Base-by-base conservation (phyloP, 2,888 invertebrate species). In the Sepioteuthis lessoniana region DNA sequence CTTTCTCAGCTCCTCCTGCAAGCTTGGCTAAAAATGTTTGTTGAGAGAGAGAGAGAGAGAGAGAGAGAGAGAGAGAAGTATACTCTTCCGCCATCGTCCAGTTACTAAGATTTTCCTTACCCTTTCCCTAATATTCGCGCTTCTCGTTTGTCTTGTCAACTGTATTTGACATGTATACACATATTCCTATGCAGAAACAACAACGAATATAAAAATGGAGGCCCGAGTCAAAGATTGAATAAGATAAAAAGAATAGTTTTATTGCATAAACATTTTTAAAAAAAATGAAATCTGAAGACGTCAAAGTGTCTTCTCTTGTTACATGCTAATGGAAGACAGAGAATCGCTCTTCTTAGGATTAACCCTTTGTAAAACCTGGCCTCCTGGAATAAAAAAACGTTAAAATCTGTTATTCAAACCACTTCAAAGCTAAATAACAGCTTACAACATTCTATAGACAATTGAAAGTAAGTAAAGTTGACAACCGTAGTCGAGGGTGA, bases 1-100 rank as follows among this genome's bases (percentile, higher is more conserved):
- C n/a, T 76, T 76, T 76, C 76, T 76, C 76, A 76, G n/a, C 76
- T 76, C 76, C 76, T 76, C 13, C n/a, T n/a, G 76, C 76, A n/a
- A 35, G n/a, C n/a, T n/a, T n/a, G n/a, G n/a, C 76, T 76, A n/a
- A n/a, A 76, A 76, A 76, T n/a, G 76, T 76, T 76, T n/a, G n/a
- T n/a, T 3, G 42, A 3, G 42, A 42, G 42, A 42, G 42, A 42
- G 76, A 76, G 3, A 55, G 25, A 55, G 55, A 55, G 60, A 31
- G 60, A 60, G 60, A 60, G 60, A 60, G 28, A 60, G 31, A 60
- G 60, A 28, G 60, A 60, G 60, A 60, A 25, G 25, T 1, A 60
- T 31, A 31, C 76, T 19, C 76, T 16, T n/a, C 76, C n/a, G 1
- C 76, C 76, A 76, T 35, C 76, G 7, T 7, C 42, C 42, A 42